Evolutionary conservation across 2,888 invertebrate species (phyloP).

Genomic region (Mechanitis messenoides): DNA sequence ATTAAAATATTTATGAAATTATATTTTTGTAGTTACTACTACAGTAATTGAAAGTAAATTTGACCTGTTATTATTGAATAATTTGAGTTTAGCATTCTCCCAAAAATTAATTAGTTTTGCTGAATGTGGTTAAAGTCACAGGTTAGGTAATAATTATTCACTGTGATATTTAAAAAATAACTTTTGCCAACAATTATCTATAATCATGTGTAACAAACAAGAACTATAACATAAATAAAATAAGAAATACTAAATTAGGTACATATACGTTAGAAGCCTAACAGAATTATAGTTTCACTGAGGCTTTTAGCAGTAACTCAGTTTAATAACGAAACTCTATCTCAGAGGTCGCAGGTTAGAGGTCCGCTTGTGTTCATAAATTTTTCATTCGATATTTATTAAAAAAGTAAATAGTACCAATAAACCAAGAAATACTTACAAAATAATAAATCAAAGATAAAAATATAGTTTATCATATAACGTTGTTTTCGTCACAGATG

Average conservation of each 20-base stretch:
- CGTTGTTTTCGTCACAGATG: slow-evolving; percentile 77
- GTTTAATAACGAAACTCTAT: too few species aligned
- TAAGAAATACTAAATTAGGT: too few species aligned
- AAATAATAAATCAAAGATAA: background rate
- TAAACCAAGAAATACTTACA: too few species aligned
- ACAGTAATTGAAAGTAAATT: background rate
- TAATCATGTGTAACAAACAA: too few species aligned
- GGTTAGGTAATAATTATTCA: slow-evolving; percentile 3
- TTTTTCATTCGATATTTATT: too few species aligned
- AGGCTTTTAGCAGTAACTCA: too few species aligned
- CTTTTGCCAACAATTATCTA: background rate
- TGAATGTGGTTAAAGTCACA: background rate
- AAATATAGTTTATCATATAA: slow-evolving; percentile 3
- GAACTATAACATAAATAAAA: too few species aligned
- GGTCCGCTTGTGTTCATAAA: too few species aligned
- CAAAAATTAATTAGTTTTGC: background rate
- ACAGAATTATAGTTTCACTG: too few species aligned
- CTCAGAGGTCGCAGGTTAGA: too few species aligned
- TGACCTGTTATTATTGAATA: slow-evolving; percentile 1
- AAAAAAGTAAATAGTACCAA: background rate
- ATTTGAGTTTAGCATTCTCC: background rate
- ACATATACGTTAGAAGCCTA: too few species aligned
- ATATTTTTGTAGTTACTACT: slow-evolving; percentile 1
- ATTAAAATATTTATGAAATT: slow-evolving; percentile 17
- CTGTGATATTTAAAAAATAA: background rate